Base-by-base conservation (phyloP, 2,113 vertebrate genomes). In the Marmota monax region DNA sequence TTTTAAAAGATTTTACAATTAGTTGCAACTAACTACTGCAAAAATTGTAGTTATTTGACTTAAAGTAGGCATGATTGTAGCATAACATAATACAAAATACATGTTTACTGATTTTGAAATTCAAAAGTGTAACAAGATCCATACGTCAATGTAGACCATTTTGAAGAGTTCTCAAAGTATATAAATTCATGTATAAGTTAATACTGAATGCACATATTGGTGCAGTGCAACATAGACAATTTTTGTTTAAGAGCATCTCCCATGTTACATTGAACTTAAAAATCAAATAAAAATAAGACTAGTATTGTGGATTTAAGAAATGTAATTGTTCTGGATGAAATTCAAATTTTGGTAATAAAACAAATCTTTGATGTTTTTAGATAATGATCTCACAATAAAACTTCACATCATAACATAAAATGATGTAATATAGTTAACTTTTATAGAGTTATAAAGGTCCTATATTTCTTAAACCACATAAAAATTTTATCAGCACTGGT, bases 381-480 rank as follows among this genome's bases (percentile, higher is more conserved):
- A 4, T 92, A 98, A 98, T 76, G 20, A 90, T 92, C 20, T 18
- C 70, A 90, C 20, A 96, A 87, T 97, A 85, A 98, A 97, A 78
- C 88, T 84, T 95, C 25, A 85, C 34, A 73, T 87, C 90, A 83
- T 93, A 67, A 39, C 70, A 92, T 94, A 90, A 97, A 98, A 96
- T 94, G 37, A 82, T 95, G 12, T 1, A 94, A 90, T 7, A 73
- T 56, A 95, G 53, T 98, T 97, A 84, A 92, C 76, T 97, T 97
- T 98, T 96, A 97, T 88, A 73, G 11, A n/a, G 53, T 91, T 94
- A 39, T 98, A 98, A 97, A 97, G 95, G 25, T 4, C 80, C 29
- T 7, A 20, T 89, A 92, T 97, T 96, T 98, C 85, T 91, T 95
- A 96, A 95, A 48, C 27, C 56, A 42, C 23, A 90, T 97, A n/a